Base-by-base conservation (phyloP, 2,113 vertebrate species). In the Serinus canaria region DNA sequence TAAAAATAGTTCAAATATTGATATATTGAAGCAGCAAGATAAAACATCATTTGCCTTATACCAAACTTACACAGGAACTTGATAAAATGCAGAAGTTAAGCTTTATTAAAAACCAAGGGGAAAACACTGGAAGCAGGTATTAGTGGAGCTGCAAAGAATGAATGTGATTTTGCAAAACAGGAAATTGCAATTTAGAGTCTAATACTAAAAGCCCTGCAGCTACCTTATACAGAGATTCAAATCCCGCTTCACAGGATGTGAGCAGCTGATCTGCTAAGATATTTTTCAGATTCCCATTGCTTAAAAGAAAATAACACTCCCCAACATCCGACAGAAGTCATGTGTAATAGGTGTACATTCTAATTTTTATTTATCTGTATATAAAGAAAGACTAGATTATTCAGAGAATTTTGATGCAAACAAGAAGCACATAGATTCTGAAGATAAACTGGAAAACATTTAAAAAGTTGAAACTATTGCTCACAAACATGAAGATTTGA, bases 131-230 rank as follows among this genome's bases (percentile, higher is more conserved):
- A 92, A 95, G 47, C 95, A 7, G 72, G 56, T 47, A 83, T 72
- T 74, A 87, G 60, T 44, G 73, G 75, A 89, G 60, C 55, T 72
- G 50, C 64, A 90, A 90, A 92, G 89, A 75, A 83, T 78, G 64
- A 89, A 86, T 28, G 49, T 63, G 79, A 78, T 70, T 86, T 70
- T 55, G 39, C 72, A 89, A 94, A 96, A 86, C 76, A 95, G 89
- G 83, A 96, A 95, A 94, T 74, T 83, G 67, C 89, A 92, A 93
- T 92, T 93, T 90, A 86, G 72, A 89, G 35, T 74, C 43, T 77
- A 90, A 95, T 89, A 92, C 63, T 67, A 86, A 90, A 92, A 83
- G 91, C 81, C 91, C 60, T 56, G 84, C 82, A 89, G 95, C 90
- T 63, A 84, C 35, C 19, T 89, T 41, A 92, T 46, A 90, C 2